These are phyloP conservation scores for Sinodicranocentrus sp. DNA, from an alignment of 2,888 invertebrate genomes.

Conservation along the genomic window DNA sequence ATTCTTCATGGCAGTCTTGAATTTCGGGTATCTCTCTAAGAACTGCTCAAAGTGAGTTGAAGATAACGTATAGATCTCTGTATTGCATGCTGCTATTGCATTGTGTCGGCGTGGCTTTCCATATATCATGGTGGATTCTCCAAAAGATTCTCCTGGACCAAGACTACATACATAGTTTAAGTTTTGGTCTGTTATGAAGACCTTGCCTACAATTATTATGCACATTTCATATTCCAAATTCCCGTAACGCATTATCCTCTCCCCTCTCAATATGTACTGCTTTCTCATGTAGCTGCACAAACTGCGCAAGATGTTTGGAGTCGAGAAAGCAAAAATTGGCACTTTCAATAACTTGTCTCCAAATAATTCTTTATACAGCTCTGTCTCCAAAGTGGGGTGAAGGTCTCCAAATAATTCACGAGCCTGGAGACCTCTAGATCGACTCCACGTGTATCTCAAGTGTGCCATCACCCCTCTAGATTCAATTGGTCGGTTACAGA, in stretches of 20 bases:
- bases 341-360: slow-evolving; percentile 60
- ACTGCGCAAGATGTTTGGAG: slow-evolving; percentile 67
- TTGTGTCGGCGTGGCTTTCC: slow-evolving; percentile 59
- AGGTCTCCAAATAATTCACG: slow-evolving; percentile 67
- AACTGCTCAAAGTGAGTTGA: slow-evolving; percentile 27
- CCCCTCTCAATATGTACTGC: slow-evolving; percentile 67
- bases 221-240: slow-evolving; percentile 74
- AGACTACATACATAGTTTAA: slow-evolving; percentile 69
- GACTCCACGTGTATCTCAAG: slow-evolving; percentile 66
- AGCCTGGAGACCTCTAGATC: slow-evolving; percentile 71
- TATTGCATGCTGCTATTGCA: slow-evolving; percentile 70
- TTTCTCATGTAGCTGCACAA: slow-evolving; percentile 71
- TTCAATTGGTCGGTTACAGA: background rate
- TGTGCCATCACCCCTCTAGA: slow-evolving; percentile 55
- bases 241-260: slow-evolving; percentile 70
- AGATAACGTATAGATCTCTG: slow-evolving; percentile 58
- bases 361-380: slow-evolving; percentile 60
- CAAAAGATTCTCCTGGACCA: slow-evolving; percentile 72
- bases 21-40: slow-evolving; percentile 66
- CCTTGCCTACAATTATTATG: slow-evolving; percentile 72
- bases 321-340: slow-evolving; percentile 64
- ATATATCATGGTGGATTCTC: slow-evolving; percentile 68
- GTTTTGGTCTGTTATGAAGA: slow-evolving; percentile 72
- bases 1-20: slow-evolving; percentile 39
- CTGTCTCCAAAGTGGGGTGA: slow-evolving; percentile 69